A percentile compares a stretch with the other conserved stretches of the same genome.
Evolutionary conservation across 2,888 invertebrate species (phyloP).

Genomic region (Prosopocoilus inquinatus): DNA sequence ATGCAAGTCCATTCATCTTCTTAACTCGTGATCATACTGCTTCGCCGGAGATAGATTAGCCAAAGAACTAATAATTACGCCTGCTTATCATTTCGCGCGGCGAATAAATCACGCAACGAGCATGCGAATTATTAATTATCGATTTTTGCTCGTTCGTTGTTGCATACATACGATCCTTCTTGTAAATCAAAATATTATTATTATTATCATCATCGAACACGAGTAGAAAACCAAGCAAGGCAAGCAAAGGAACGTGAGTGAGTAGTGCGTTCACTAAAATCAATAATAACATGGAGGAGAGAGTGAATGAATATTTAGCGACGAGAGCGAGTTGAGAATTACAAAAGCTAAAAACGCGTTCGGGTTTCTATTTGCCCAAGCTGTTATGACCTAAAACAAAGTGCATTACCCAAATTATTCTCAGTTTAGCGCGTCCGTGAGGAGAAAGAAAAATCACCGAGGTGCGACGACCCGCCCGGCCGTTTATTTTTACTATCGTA

Average conservation of each 20-base stretch:
- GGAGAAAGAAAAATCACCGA: not conserved
- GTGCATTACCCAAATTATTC: not conserved
- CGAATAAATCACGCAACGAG: conserved; percentile 13
- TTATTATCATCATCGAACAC: conserved; percentile 4
- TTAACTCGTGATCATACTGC: conserved; percentile 18
- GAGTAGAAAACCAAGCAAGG: too few relatives aligned
- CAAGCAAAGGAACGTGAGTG: too few relatives aligned
- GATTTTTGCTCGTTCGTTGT: conserved; percentile 8
- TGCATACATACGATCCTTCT: conserved; percentile 5
- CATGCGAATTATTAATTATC: conserved; percentile 19
- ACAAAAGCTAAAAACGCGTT: too few relatives aligned
- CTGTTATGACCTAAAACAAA: not conserved
- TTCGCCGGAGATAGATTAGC: conserved; percentile 20
- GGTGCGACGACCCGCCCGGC: not conserved
- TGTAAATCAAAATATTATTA: too few relatives aligned
- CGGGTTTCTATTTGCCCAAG: too few relatives aligned
- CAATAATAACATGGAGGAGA: too few relatives aligned
- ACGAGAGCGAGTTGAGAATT: too few relatives aligned
- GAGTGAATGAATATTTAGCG: too few relatives aligned
- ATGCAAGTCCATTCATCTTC: conserved; percentile 26
- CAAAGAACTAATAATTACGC: conserved; percentile 19
- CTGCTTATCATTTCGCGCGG: conserved; percentile 9
- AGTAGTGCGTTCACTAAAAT: too few relatives aligned
- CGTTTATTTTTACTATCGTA: conserved; percentile 6
- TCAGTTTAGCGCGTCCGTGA: not conserved